Base-by-base conservation (phyloP, 2,888 invertebrate species). In the Dioctria rufipes region DNA sequence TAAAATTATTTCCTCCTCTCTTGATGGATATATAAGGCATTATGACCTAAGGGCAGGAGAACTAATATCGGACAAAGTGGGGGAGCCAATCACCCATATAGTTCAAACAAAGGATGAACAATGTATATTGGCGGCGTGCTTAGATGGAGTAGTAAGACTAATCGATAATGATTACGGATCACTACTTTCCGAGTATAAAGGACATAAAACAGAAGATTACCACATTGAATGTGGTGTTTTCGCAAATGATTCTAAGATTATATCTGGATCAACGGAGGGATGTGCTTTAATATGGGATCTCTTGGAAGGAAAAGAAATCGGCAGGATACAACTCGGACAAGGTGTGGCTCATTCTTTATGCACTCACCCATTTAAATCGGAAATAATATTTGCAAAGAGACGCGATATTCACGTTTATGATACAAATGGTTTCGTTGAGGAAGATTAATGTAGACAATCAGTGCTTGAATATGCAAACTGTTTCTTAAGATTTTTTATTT, bases 41-140 rank as follows among this genome's bases (percentile, higher is more conserved):
- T 99, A 99, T 87, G 99, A 99, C 89, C 92, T 99, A 69, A 90
- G 99, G 78, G 93, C 93, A 83, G 98, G 98, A 0, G 92, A 94
- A 86, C 90, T 98, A 87, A 91, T 92, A 80, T 92, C 93, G 1
- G 98, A 99, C 89, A 95, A 94, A 87, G 91, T 98, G 75, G 97
- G 96, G 83, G 94, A 93, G 83, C 91, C 98, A 3, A 91, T 98
- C 2, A 96, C 96, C 0, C 95, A 93, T 86, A 94, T 95, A 1
- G 93, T 92, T 82, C 92, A 98, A 84, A 98, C 98, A 0, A 93
- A 95, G 84, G 99, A 99, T 88, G 96, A 95, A 0, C 98, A 98
- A 86, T 99, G 99, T 86, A 91, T 96, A 82, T 90, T 99, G 25
- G 92, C 94, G 1, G 95, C 96, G 84, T 95, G 96, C 84, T 92